These are phyloP conservation scores for Himalopsyche japonica DNA, from an alignment of 2,888 invertebrate genomes.

Conservation along the genomic window DNA sequence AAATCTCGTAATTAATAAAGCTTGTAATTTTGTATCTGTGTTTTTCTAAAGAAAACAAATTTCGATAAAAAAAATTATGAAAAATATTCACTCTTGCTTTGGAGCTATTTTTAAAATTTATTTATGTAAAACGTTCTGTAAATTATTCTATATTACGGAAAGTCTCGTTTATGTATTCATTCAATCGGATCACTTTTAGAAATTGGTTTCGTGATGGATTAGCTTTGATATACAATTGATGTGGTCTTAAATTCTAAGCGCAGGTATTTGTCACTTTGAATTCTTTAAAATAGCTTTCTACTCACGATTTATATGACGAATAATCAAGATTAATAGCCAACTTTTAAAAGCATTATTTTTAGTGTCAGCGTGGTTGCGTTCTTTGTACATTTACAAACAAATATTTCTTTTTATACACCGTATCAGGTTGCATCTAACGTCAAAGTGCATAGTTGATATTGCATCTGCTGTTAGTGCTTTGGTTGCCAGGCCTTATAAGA, in stretches of 20 bases:
- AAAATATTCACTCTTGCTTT: too few relatives aligned
- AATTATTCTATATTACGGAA: neutral
- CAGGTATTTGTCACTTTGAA: neutral
- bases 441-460: too few relatives aligned
- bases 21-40: too few relatives aligned
- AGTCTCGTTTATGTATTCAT: neutral
- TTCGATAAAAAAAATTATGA: too few relatives aligned
- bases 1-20: too few relatives aligned
- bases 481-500: too few relatives aligned
- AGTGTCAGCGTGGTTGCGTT: neutral
- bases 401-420: too few relatives aligned
- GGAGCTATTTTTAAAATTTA: too few relatives aligned
- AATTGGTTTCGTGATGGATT: neutral
- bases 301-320: neutral
- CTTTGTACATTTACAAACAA: too few relatives aligned
- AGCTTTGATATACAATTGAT: neutral
- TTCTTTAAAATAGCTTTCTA: neutral
- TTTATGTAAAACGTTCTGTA: neutral
- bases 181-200: neutral
- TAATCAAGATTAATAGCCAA: neutral
- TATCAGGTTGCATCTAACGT: too few relatives aligned
- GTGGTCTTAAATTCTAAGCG: neutral
- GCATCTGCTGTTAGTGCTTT: too few relatives aligned
- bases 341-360: neutral
- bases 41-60: too few relatives aligned